Base-by-base conservation (phyloP, 2,888 invertebrate genomes). In the Callosobruchus maculatus region DNA sequence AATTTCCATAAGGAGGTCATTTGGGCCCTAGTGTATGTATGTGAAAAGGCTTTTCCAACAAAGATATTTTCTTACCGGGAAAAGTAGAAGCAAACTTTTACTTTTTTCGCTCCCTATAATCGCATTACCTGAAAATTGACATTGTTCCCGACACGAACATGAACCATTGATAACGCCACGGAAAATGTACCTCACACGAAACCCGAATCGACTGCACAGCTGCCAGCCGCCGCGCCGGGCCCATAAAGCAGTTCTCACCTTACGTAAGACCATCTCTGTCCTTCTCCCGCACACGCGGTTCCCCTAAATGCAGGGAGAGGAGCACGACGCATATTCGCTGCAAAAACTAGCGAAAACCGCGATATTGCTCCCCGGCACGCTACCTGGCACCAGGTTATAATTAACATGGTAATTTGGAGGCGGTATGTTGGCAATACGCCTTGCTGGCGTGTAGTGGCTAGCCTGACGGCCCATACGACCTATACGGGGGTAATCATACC, bases 321-420 rank as follows among this genome's bases (percentile, higher is more conserved):
- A 49, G 49, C 1, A 18, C 49, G 49, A 49, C 49, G 49, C 13
- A 13, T 76, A 72, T 73, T 77, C 74, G 75, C 74, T 77, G 80
- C 80, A 79, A 80, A 81, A 83, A 81, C 82, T 84, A 83, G 84
- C 84, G 84, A 83, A 84, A 84, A 85, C 83, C 83, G 83, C 21
- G 80, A 84, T 85, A 86, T 85, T 86, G 81, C 85, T 78, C 79
- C 75, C 79, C 77, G 80, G 79, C 86, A 86, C 86, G 86, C 84
- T 81, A 81, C 68, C 81, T 72, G 81, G 82, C 81, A 80, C 81
- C 81, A 80, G 81, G 81, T 85, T 85, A 85, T 87, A 86, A 87
- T 87, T 87, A 87, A 85, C 86, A 87, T 87, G 86, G 86, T 87
- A 87, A 87, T 87, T 87, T 86, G 85, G 86, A 86, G 86, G 86